phyloP scores from a whole-genome alignment of 2,888 invertebrate genomes.

The Aporophyla nigra region DNA sequence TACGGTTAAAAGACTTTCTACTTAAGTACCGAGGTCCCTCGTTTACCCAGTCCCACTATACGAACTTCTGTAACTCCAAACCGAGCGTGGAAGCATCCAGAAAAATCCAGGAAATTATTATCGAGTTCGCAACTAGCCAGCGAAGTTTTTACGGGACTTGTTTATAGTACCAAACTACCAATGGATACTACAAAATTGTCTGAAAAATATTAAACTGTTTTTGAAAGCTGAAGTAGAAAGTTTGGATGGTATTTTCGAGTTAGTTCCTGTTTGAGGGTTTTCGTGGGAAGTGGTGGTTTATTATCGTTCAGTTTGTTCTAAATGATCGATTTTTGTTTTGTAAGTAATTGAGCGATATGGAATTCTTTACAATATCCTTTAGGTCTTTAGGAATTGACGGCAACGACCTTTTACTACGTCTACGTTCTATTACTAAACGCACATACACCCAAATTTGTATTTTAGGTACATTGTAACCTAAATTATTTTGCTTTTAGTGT shows the following conservation, averaged over 20 bases:
- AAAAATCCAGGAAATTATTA: constrained; percentile 56
- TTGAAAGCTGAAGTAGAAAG: constrained; percentile 43
- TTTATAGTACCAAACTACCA: constrained; percentile 29
- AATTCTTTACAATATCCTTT: not conserved
- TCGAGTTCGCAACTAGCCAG: constrained; percentile 40
- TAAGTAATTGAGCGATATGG: not conserved
- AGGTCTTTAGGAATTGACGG: not conserved
- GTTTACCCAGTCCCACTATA: constrained; percentile 10
- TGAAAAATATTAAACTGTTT: constrained; percentile 49
- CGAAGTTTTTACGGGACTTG: constrained; percentile 49
- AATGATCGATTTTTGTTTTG: not conserved
- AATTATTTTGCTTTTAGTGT: too few species aligned
- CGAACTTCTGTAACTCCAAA: constrained; percentile 40
- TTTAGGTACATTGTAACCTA: too few species aligned
- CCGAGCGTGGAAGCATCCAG: constrained; percentile 41
- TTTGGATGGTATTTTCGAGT: constrained; percentile 24
- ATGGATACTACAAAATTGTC: constrained; percentile 42
- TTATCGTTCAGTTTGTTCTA: not conserved
- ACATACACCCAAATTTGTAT: not conserved
- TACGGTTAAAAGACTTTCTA: too few species aligned
- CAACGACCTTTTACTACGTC: too few species aligned
- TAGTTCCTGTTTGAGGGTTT: constrained; percentile 20
- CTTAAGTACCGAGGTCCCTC: not conserved
- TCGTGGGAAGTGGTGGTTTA: not conserved
- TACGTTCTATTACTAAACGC: too few species aligned